Percentiles rank a stretch among this genome's conserved stretches.
Conservation (phyloP, 2,888 invertebrate species). For the Drosophila koepferae region DNA sequence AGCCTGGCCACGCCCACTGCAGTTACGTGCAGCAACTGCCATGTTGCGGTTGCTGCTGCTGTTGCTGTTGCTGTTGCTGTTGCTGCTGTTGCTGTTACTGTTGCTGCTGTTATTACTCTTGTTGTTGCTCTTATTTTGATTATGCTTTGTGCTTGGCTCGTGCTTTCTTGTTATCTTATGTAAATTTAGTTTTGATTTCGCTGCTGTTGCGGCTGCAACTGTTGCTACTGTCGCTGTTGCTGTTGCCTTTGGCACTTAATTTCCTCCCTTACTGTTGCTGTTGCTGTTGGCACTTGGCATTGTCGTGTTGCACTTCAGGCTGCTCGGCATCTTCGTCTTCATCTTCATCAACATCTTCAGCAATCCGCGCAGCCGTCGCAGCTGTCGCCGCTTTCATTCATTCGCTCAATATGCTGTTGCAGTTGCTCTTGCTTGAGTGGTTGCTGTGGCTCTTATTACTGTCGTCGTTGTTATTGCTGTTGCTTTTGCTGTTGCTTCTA, state of each 20-base stretch:
- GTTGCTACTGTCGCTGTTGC: slow-evolving; percentile 20
- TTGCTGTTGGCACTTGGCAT: slow-evolving; percentile 57
- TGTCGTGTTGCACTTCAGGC: slow-evolving; percentile 52
- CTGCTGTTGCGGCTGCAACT: slow-evolving; percentile 21
- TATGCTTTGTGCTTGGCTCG: slow-evolving; percentile 26
- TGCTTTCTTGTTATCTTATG: slow-evolving; percentile 46
- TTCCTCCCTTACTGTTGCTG: slow-evolving; percentile 33
- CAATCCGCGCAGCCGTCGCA: slow-evolving; percentile 48
- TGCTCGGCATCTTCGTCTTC: slow-evolving; percentile 51
- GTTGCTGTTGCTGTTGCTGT: slow-evolving; percentile 6
- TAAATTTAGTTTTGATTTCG: slow-evolving; percentile 64
- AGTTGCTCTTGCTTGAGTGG: slow-evolving; percentile 32
- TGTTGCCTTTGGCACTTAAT: slow-evolving; percentile 14
- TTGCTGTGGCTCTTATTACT: slow-evolving; percentile 26
- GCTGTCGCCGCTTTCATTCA: slow-evolving; percentile 55
- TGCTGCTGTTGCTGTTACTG: slow-evolving; percentile 6
- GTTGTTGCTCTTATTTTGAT: slow-evolving; percentile 37
- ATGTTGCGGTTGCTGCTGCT: slow-evolving; percentile 39
- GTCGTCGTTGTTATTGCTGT: slow-evolving; percentile 30
- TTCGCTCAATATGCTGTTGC: slow-evolving; percentile 44
- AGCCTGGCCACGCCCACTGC: slow-evolving; percentile 38
- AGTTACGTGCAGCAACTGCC: slow-evolving; percentile 44
- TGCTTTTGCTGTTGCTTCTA: slow-evolving; percentile 25
- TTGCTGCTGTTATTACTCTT: slow-evolving; percentile 8
- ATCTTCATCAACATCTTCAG: slow-evolving; percentile 51